Evolutionary conservation across 1,140 invertebrate species (phyloP).

Genomic region (Pogonomyrmex barbatus): DNA sequence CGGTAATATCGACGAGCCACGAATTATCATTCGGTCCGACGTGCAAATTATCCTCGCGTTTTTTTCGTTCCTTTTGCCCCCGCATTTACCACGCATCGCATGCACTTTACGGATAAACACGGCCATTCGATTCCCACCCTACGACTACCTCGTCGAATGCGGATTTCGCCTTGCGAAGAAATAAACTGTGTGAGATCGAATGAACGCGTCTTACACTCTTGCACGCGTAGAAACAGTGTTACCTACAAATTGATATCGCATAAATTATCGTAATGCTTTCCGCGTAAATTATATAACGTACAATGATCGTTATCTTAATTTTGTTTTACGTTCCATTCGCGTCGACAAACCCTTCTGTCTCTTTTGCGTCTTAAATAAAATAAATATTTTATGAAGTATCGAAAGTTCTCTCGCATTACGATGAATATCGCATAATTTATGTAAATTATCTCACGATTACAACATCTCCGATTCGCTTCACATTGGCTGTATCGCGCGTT

Average conservation of each 20-base stretch:
- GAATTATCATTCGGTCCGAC: constrained; percentile 48
- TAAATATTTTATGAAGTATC: constrained; percentile 19
- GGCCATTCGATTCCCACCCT: not conserved
- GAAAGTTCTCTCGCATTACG: not conserved
- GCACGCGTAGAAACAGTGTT: not conserved
- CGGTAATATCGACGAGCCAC: constrained; percentile 32
- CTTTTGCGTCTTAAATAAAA: not conserved
- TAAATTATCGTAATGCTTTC: not conserved
- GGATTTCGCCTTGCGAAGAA: not conserved
- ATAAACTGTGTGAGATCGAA: not conserved
- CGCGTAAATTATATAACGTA: constrained; percentile 16
- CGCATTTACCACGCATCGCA: constrained; percentile 1
- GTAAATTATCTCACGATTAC: constrained; percentile 18
- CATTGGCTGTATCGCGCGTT: not conserved
- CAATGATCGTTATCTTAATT: not conserved
- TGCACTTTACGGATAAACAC: constrained; percentile 34
- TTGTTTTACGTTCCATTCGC: not conserved
- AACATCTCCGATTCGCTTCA: not conserved
- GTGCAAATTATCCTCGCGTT: constrained; percentile 39
- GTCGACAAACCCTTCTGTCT: not conserved
- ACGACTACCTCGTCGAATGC: not conserved
- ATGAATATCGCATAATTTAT: constrained; percentile 22
- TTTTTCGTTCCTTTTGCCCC: constrained; percentile 17
- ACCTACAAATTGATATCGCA: not conserved
- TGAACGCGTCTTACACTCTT: not conserved